Base-by-base conservation (phyloP, 64 coral and sea anemone species). In the Montipora sp. region DNA sequence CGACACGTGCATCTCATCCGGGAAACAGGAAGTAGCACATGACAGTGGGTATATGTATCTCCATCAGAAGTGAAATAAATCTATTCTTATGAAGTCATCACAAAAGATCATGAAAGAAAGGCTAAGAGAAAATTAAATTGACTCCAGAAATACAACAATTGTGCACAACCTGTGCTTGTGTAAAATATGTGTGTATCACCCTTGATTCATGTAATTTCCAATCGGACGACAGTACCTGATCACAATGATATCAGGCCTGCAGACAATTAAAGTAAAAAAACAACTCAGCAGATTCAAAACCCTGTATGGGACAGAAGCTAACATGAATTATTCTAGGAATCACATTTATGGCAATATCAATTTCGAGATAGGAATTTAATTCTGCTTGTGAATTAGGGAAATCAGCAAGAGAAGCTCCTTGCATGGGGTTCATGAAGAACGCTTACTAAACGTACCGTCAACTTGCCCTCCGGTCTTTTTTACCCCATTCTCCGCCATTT, bases 391-490 rank as follows among this genome's bases (percentile, higher is more conserved):
- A 71, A 68, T 18, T 71, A 21, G 68, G 68, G 5, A 71, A 71
- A 71, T 71, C 68, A 14, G 3, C 11, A 63, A 63, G 60, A 63
- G 0, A 5, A 71, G 18, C 1, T 71, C 19, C 5, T 15, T 36
- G 36, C 36, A 36, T 36, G 36, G 36, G 36, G 36, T 36, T 36
- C 36, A 36, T 2, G 36, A 36, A 36, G 20, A 71, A 21, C 2
- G 68, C 19, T 71, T 5, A 19, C 19, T 3, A 1, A 78, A 22
- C 91, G 23, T 88, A 93, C 91, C 91, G 44, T 93, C 91, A 70
- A 93, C 53, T 81, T 93, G 91, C 19, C 91, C 91, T 46, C 91
- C 91, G 7, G 91, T 93, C 20, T 88, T 93, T 43, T 15, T 80
- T 77, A 88, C 75, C 1, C 48, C 81, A 74, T 80, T 83, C 8